Evolutionary conservation across 2,888 invertebrate genomes (phyloP).

Genomic region (Pristionchus entomophagus): DNA sequence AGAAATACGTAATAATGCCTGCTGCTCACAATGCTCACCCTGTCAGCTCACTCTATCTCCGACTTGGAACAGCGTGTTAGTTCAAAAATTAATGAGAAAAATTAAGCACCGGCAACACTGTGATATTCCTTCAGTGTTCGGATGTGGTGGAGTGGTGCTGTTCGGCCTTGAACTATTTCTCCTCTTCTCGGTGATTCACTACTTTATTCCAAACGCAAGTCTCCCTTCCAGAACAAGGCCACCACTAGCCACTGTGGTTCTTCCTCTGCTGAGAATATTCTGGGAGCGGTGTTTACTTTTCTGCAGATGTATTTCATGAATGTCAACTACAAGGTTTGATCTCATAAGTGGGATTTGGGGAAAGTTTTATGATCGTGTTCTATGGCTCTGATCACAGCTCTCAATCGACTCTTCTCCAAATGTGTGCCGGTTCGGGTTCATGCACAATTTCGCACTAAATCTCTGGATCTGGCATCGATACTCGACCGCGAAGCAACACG

Average conservation of each 20-base stretch:
- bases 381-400: not conserved
- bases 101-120: too few relatives aligned
- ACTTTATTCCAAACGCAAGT: not conserved
- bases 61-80: slow-evolving; percentile 37
- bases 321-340: slow-evolving; percentile 47
- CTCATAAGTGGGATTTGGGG: too few relatives aligned
- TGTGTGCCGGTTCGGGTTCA: slow-evolving; percentile 42
- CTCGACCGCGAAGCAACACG: not conserved
- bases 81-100: too few relatives aligned
- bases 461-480: slow-evolving; percentile 26
- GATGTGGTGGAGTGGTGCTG: slow-evolving; percentile 38
- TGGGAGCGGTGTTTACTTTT: slow-evolving; percentile 33
- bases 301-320: slow-evolving; percentile 43
- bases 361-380: too few relatives aligned
- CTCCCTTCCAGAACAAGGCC: too few relatives aligned
- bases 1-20: slow-evolving; percentile 36
- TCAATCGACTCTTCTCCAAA: slow-evolving; percentile 3
- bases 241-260: too few relatives aligned
- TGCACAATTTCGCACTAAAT: slow-evolving; percentile 38
- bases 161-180: slow-evolving; percentile 36
- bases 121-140: slow-evolving; percentile 34
- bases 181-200: not conserved
- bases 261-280: slow-evolving; percentile 8
- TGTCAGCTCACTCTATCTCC: slow-evolving; percentile 37
- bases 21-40: slow-evolving; percentile 27